Conservation (phyloP, 2,797 vertebrate genomes). For the Anomalospiza imberbis region DNA sequence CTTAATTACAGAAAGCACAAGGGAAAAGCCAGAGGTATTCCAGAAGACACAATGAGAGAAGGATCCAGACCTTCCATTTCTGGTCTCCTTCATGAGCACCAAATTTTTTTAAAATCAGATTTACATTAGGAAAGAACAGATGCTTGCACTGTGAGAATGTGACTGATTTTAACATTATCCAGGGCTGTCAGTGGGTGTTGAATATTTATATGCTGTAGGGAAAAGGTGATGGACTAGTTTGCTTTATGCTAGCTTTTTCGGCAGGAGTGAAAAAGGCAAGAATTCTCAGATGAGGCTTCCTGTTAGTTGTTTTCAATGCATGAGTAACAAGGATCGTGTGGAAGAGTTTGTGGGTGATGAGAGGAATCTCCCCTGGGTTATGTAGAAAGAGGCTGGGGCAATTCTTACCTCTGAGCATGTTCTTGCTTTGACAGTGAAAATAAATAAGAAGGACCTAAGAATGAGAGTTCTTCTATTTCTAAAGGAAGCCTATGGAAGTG, state of each 20-base stretch:
- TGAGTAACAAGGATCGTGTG: slow-evolving; percentile 17
- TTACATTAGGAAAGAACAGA: slow-evolving; percentile 44
- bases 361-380: slow-evolving; percentile 19
- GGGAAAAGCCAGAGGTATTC: not conserved
- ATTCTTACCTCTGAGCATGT: slow-evolving; percentile 1
- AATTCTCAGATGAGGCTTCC: slow-evolving; percentile 41
- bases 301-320: slow-evolving; percentile 17
- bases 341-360: slow-evolving; percentile 39
- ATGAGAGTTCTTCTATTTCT: not conserved
- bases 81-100: not conserved
- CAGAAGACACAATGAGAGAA: not conserved
- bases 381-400: not conserved
- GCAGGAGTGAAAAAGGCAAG: slow-evolving; percentile 14
- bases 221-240: slow-evolving; percentile 57
- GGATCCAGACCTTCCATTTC: not conserved
- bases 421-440: slow-evolving; percentile 40
- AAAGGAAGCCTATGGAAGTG: slow-evolving; percentile 4
- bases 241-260: slow-evolving; percentile 34
- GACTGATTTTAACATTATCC: slow-evolving; percentile 40
- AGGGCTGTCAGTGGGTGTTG: slow-evolving; percentile 55
- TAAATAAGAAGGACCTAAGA: slow-evolving; percentile 18
- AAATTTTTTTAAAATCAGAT: not conserved
- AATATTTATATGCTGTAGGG: slow-evolving; percentile 57
- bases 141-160: slow-evolving; percentile 50
- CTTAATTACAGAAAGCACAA: not conserved